phyloP scores from a whole-genome alignment of 2,888 invertebrate species.

The Palloptera scutellata region DNA sequence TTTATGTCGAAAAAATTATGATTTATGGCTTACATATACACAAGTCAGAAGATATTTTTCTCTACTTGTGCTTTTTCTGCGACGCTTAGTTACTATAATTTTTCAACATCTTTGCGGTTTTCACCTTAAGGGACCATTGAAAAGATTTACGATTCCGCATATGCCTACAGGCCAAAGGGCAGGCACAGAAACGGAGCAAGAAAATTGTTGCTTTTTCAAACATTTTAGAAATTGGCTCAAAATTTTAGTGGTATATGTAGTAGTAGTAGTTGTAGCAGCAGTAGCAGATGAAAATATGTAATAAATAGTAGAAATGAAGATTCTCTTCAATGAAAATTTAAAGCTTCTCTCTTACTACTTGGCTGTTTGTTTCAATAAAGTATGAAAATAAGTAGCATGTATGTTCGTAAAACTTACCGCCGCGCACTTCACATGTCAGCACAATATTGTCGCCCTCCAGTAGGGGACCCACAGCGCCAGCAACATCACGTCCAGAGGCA shows the following conservation, averaged over 20 bases:
- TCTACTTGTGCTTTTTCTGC: background rate
- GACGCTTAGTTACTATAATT: conserved; percentile 22
- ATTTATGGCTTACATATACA: conserved; percentile 25
- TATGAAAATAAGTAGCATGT: conserved; percentile 23
- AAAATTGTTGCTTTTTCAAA: conserved; percentile 21
- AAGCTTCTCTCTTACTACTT: background rate
- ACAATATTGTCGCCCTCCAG: conserved; percentile 83
- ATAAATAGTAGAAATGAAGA: background rate
- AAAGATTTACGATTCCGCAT: conserved; percentile 61
- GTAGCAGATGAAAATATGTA: no score
- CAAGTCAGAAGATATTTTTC: background rate
- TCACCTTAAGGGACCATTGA: conserved; percentile 57
- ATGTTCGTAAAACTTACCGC: conserved; percentile 72
- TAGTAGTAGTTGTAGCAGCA: background rate
- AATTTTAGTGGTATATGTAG: no score
- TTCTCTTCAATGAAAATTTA: background rate
- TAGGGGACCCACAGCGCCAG: conserved; percentile 81
- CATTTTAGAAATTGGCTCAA: no score
- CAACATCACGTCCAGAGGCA: conserved; percentile 82
- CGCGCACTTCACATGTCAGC: conserved; percentile 86
- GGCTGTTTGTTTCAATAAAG: background rate
- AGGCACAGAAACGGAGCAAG: conserved; percentile 25
- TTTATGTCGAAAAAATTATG: conserved; percentile 31
- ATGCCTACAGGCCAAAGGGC: conserved; percentile 58
- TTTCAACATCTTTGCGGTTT: conserved; percentile 32